Percentiles rank a stretch among this genome's conserved stretches.
These are phyloP conservation scores for Anorthoa munda DNA, from an alignment of 2,888 invertebrate genomes.

Conservation along the genomic window DNA sequence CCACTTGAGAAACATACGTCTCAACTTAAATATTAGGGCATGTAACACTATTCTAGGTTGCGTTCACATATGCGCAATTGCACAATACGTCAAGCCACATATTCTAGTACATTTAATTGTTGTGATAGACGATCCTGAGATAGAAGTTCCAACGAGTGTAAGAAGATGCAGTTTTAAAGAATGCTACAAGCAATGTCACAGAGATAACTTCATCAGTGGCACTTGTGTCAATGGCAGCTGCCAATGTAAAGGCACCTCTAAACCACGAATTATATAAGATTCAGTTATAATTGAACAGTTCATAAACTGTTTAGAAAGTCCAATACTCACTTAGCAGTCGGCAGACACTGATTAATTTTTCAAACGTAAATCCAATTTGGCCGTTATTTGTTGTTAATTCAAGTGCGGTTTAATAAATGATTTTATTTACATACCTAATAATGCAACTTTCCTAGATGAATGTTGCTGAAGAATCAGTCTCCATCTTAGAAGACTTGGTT, in stretches of 20 bases:
- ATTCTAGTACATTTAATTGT: too few relatives aligned
- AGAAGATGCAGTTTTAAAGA: not conserved
- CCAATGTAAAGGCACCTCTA: not conserved
- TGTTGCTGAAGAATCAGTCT: not conserved
- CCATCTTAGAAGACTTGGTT: not conserved
- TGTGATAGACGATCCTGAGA: too few relatives aligned
- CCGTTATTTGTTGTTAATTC: not conserved
- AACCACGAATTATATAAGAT: too few relatives aligned
- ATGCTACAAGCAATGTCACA: not conserved
- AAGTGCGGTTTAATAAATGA: not conserved
- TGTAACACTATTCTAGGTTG: too few relatives aligned
- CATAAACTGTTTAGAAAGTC: too few relatives aligned
- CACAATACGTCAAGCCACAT: too few relatives aligned
- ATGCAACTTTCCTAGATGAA: not conserved
- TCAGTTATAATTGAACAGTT: too few relatives aligned
- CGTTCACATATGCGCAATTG: too few relatives aligned
- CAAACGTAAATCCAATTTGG: not conserved
- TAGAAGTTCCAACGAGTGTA: not conserved
- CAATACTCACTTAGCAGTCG: too few relatives aligned
- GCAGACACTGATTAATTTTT: too few relatives aligned
- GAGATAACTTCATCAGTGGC: not conserved
- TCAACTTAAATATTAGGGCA: too few relatives aligned
- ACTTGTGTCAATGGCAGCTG: not conserved
- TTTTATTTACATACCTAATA: not conserved
- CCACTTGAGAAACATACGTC: too few relatives aligned